Evolutionary conservation across 1,140 invertebrate species (phyloP).

Genomic region (Gryllus bimaculatus): DNA sequence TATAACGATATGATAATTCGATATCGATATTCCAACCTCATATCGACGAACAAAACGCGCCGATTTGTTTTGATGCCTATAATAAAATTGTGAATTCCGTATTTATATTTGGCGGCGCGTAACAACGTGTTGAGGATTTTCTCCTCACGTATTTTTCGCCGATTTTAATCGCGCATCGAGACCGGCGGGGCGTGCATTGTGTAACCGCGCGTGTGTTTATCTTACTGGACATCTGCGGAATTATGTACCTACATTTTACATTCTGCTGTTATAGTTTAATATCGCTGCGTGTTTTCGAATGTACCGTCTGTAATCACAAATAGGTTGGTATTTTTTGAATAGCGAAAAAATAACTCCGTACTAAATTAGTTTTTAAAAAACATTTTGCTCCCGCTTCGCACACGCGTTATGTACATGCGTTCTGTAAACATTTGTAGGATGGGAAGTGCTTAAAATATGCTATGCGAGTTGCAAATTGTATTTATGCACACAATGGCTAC

Average conservation of each 20-base stretch:
- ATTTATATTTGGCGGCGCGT: neutral
- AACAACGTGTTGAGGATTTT: neutral
- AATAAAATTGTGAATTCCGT: neutral
- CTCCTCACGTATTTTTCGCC: neutral
- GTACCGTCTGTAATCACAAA: neutral
- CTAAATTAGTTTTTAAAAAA: neutral
- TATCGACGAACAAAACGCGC: neutral
- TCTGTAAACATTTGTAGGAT: neutral
- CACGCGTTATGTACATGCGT: neutral
- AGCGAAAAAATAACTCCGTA: neutral
- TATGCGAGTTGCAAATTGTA: neutral
- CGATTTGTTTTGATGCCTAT: neutral
- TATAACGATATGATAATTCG: neutral
- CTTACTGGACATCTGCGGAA: neutral
- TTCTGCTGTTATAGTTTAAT: conserved; percentile 2
- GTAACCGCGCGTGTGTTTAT: neutral
- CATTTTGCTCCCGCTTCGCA: neutral
- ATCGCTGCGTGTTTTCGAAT: neutral
- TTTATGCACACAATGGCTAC: neutral
- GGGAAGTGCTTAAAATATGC: neutral
- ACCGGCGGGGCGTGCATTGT: neutral
- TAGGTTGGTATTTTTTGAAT: neutral
- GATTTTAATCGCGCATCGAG: neutral
- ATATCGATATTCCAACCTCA: neutral
- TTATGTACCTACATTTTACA: neutral